Evolutionary conservation across 2,113 vertebrate species (phyloP).

Genomic region (Strix uralensis): DNA sequence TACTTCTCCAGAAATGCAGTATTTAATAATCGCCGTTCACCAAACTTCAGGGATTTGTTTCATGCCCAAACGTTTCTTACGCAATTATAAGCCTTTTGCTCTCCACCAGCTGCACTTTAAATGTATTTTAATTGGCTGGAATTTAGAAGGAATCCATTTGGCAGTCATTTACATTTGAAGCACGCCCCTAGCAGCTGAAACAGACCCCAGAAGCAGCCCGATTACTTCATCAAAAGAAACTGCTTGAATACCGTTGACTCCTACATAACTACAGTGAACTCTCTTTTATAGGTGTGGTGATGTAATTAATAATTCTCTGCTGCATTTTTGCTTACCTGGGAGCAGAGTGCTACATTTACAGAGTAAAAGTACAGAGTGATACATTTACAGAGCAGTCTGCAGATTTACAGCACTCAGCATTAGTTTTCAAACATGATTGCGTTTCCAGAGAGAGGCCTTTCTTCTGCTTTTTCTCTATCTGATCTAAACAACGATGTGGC

Average conservation of each 20-base stretch:
- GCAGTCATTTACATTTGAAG: conserved; percentile 86
- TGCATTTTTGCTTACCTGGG: conserved; percentile 60
- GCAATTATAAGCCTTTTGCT: conserved; percentile 59
- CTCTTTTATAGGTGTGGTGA: conserved; percentile 49
- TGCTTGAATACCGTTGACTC: conserved; percentile 68
- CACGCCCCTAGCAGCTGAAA: conserved; percentile 85
- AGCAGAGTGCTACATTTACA: not conserved
- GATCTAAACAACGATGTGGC: not conserved
- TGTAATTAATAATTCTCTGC: conserved; percentile 70
- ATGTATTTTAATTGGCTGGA: conserved; percentile 82
- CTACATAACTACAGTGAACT: conserved; percentile 68
- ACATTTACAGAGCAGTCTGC: not conserved
- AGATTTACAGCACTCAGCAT: not conserved
- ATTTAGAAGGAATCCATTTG: conserved; percentile 84
- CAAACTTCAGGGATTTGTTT: conserved; percentile 68
- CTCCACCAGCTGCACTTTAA: conserved; percentile 79
- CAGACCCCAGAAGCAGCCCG: conserved; percentile 74
- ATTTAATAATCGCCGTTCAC: conserved; percentile 10
- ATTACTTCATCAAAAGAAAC: conserved; percentile 80
- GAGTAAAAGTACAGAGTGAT: not conserved
- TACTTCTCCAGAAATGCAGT: conserved; percentile 8
- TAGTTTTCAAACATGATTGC: not conserved
- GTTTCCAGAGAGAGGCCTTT: not conserved
- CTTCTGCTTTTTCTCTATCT: not conserved
- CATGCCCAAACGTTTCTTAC: conserved; percentile 59